Evolutionary conservation across 2,888 invertebrate genomes (phyloP), one percentile per base, ranked within the genome.

Genomic region (Drosophila melanosoma): DNA sequence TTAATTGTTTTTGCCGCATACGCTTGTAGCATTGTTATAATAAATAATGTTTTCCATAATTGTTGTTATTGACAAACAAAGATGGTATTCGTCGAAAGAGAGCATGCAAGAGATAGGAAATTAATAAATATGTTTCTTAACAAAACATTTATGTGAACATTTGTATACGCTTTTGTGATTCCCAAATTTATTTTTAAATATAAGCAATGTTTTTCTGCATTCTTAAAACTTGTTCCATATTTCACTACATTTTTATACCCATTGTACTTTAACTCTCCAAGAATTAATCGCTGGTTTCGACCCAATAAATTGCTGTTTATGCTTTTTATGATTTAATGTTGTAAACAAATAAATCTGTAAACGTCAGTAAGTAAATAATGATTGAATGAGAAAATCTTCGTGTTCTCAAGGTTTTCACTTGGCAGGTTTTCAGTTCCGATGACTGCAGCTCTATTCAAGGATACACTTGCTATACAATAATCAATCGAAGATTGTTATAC

Each of bases 1-100:
- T 79, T 69, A 77, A 79, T 77, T 74, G 54, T 23, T 62, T 45
- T 74, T 49, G 54, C 12, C 63, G 67, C 45, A 45, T 66, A 74
- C 77, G 74, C 48, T 74, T 53, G 45, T 75, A 69, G 79, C 75
- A 69, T 79, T 82, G 72, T 64, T 79, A 64, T 71, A 56, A 82
- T 75, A 48, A 82, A 79, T 80, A 76, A 83, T 76, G 83, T 69
- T 85, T 69, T 53, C 83, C 70, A 72, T 64, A 74, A 69, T 62
- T 68, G 67, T 79, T 59, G 59, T 57, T 73, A 78, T 67, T 73
- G 74, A 48, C 66, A 38, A 12, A 12, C 52, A 53, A 68, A 63
- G 78, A 68, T 73, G 76, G 74, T 61, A 35, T 42, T 63, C 54
- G 36, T 36, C 15, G 26, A 70, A 65, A 65, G 74, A 62, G 49